Conservation (phyloP, 2,888 invertebrate species). For the Peribatodes rhomboidaria region DNA sequence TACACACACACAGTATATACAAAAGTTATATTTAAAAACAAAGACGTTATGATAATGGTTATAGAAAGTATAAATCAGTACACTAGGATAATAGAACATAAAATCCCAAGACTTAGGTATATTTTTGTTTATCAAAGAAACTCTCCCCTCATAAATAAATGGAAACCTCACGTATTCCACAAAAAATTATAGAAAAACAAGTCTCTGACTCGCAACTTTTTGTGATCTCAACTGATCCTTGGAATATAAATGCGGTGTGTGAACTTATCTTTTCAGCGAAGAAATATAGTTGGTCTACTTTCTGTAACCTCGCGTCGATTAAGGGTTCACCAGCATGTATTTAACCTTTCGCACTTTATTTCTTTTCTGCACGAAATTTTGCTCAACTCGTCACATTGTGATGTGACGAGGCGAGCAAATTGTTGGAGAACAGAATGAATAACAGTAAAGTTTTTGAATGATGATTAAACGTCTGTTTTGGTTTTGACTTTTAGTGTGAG, state of each 20-base stretch:
- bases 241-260: conserved; percentile 36
- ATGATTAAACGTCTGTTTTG: too few species aligned
- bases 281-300: conserved; percentile 20
- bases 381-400: too few species aligned
- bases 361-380: not conserved
- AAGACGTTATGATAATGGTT: too few species aligned
- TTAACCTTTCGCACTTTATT: not conserved
- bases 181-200: conserved; percentile 29
- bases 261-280: conserved; percentile 19
- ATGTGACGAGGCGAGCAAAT: too few species aligned
- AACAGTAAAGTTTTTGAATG: too few species aligned
- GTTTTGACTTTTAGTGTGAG: too few species aligned
- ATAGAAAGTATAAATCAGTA: too few species aligned
- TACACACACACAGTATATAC: too few species aligned
- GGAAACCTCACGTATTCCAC: conserved; percentile 1
- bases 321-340: not conserved
- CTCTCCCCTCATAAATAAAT: conserved; percentile 12
- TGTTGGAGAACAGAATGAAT: too few species aligned
- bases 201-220: conserved; percentile 24
- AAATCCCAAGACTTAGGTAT: not conserved
- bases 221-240: conserved; percentile 31
- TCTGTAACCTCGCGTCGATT: conserved; percentile 21
- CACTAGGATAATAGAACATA: not conserved
- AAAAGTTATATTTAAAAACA: not conserved
- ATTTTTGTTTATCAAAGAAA: conserved; percentile 3